Evolutionary conservation across 92 coral and sea anemone genomes (phyloP), one percentile per base, ranked within the genome.

Genomic region (Siderastrea radians): DNA sequence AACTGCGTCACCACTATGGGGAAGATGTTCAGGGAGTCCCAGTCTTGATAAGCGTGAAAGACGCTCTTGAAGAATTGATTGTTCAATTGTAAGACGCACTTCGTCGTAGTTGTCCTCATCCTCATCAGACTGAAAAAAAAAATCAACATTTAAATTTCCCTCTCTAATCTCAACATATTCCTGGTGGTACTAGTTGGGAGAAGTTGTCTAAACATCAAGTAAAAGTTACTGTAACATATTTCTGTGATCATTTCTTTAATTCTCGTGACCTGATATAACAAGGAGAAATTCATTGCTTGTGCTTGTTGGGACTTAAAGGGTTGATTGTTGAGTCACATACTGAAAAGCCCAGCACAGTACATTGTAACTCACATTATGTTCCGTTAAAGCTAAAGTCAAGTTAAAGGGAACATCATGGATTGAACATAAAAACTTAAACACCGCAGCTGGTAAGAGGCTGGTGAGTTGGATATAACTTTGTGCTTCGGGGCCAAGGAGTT

Each of bases 41-140:
- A 70, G 67, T 26, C 59, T 13, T 12, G 65, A 63, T 16, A 85
- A 72, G 46, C 81, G 86, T 11, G 81, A 48, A 0, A 82, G 78
- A 14, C 86, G 55, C 1, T 71, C 76, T 53, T 50, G 62, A 12
- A 84, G 55, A 45, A 95, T 93, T 1, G 96, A 88, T 5, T 91
- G 64, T 74, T 93, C 96, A 68, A 95, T 88, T 45, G 84, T 78
- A 13, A 75, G 82, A 15, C 91, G 95, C 12, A 95, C 90, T 86
- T 95, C 95, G 11, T 91, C 93, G 72, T 82, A 91, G 79, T 95
- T 95, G 68, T 89, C 93, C 62, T 93, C 98, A 46, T 92, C 92
- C 69, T 95, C 98, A 64, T 95, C 98, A 60, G 98, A 95, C 98
- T 95, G 58, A 26, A 81, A 78, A 60, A 46, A 70, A 80, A 55